A percentile compares a stretch with the other conserved stretches of the same genome.
Evolutionary conservation across 37 sponge, comb jelly and placozoan genomes (phyloP).

Genomic region (Oscarella lobularis): DNA sequence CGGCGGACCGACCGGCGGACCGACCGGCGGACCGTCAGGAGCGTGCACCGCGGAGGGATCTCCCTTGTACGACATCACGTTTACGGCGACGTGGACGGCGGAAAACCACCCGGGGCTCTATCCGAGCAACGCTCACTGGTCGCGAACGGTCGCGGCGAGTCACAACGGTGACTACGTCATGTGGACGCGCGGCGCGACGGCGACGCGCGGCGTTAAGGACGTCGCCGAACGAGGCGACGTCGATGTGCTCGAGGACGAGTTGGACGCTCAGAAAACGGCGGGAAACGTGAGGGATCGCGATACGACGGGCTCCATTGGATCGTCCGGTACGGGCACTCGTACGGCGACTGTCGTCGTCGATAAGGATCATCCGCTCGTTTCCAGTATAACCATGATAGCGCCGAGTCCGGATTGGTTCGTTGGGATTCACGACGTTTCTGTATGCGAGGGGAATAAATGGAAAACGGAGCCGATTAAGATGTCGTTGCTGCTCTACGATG

Average conservation of each 20-base stretch:
- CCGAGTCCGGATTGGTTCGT: constrained; percentile 10
- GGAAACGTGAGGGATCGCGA: no score
- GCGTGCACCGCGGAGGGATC: background rate
- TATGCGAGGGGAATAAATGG: background rate
- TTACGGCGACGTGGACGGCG: background rate
- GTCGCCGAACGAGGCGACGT: background rate
- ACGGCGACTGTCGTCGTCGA: constrained; percentile 1
- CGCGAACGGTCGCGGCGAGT: background rate
- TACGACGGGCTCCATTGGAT: no score
- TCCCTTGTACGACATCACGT: background rate
- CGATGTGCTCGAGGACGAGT: background rate
- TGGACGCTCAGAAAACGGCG: background rate
- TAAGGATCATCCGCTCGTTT: background rate
- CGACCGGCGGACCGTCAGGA: background rate
- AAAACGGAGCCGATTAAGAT: background rate
- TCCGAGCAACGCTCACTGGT: constrained; percentile 3
- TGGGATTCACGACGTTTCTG: background rate
- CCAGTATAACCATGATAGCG: background rate
- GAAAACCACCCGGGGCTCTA: background rate
- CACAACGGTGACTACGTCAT: constrained; percentile 7
- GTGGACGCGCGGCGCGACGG: background rate
- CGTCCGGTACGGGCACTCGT: no score
- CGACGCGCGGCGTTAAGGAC: background rate
- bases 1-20: no score
- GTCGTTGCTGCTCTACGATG: background rate